phyloP scores from a whole-genome alignment of 2,113 vertebrate genomes.

The Halcyon senegalensis region DNA sequence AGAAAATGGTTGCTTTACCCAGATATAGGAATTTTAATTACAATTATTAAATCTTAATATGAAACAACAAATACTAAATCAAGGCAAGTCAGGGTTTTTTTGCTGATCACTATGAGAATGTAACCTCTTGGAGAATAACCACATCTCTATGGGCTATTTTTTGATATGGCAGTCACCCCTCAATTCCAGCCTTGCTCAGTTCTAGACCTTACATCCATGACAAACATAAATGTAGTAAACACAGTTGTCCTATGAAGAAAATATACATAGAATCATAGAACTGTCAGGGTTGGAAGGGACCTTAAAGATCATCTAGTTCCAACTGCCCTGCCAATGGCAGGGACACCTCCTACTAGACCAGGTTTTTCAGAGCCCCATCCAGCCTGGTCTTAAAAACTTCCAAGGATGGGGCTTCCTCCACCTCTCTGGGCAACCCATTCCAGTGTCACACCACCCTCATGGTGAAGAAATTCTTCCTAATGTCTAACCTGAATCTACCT shows the following conservation, averaged over 20 bases:
- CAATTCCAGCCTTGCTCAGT: not conserved
- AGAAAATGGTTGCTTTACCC: not conserved
- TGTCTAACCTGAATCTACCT: too few species aligned
- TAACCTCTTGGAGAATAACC: not conserved
- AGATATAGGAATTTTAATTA: not conserved
- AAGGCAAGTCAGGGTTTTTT: not conserved
- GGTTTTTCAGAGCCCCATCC: too few species aligned
- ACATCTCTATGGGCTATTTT: not conserved
- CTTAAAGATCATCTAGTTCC: too few species aligned
- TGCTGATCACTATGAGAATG: not conserved
- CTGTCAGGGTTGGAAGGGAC: too few species aligned
- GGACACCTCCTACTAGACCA: too few species aligned
- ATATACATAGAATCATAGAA: not conserved
- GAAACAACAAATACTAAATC: not conserved
- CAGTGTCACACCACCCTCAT: too few species aligned
- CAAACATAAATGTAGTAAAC: not conserved
- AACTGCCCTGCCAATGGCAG: too few species aligned
- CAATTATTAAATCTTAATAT: not conserved
- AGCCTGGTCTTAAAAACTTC: too few species aligned
- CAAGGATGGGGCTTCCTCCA: too few species aligned
- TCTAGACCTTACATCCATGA: not conserved
- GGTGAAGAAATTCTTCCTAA: too few species aligned
- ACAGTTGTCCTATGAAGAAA: not conserved
- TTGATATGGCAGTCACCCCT: not conserved
- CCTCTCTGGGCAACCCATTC: too few species aligned